Conservation (phyloP, 2,888 invertebrate genomes). For the Anoncus sp. region DNA sequence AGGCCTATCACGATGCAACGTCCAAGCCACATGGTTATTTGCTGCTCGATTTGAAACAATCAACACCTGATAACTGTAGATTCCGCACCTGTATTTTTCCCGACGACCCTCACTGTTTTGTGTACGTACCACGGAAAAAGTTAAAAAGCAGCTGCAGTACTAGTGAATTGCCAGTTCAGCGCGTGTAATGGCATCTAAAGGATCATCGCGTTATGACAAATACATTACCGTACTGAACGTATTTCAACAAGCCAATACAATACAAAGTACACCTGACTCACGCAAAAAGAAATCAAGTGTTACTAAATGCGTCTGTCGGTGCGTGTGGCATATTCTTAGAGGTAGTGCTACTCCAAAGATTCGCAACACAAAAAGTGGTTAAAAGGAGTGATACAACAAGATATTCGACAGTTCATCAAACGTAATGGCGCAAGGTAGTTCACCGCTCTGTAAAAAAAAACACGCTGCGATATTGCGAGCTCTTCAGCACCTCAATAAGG, state of each 20-base stretch:
- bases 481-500: constrained; percentile 1
- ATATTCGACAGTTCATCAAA: background rate
- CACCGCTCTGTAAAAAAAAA: constrained; percentile 4
- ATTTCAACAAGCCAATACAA: background rate
- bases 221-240: background rate
- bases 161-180: background rate
- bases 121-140: background rate
- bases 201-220: background rate
- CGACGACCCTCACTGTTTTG: background rate
- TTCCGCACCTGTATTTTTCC: constrained; percentile 7
- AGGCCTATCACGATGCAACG: background rate
- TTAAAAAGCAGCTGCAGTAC: background rate
- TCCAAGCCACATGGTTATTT: background rate
- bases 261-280: background rate
- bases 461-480: background rate
- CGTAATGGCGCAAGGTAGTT: constrained; percentile 4
- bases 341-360: background rate
- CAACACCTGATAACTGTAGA: background rate
- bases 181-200: background rate
- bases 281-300: background rate
- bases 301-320: background rate
- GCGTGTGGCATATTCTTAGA: background rate
- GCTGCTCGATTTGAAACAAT: too few relatives aligned
- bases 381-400: constrained; percentile 2
- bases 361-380: background rate